Conservation (phyloP, 2,797 vertebrate species). For the Enteromius trimaculatus region DNA sequence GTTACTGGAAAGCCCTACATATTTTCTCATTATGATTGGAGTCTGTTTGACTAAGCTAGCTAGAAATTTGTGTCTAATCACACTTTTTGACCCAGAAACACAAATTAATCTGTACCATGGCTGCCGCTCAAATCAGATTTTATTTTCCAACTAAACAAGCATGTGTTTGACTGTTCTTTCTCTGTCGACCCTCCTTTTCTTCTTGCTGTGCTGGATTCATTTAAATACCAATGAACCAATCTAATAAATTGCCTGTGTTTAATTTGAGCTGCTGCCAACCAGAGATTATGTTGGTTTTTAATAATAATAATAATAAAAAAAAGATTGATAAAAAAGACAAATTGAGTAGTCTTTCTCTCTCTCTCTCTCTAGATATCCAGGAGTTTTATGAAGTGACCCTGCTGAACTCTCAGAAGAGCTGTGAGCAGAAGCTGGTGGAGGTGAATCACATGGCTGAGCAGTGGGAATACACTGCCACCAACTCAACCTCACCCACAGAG, state of each 20-base stretch:
- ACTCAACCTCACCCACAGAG: constrained; percentile 59
- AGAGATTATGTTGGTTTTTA: constrained; percentile 52
- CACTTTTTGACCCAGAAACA: constrained; percentile 47
- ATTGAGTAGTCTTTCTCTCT: background rate
- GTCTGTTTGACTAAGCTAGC: background rate
- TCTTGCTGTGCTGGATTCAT: constrained; percentile 13
- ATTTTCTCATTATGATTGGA: constrained; percentile 16
- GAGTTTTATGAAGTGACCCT: constrained; percentile 96
- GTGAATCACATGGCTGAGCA: constrained; percentile 87
- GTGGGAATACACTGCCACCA: constrained; percentile 84
- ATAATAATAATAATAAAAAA: constrained; percentile 26
- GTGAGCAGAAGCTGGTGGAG: constrained; percentile 90
- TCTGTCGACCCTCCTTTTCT: background rate
- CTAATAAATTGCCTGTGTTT: constrained; percentile 56
- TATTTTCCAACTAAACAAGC: background rate
- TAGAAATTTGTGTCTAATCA: constrained; percentile 41
- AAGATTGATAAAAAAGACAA: background rate
- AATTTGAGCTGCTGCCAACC: constrained; percentile 46
- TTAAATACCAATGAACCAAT: constrained; percentile 52
- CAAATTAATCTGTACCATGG: constrained; percentile 43
- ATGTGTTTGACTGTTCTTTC: background rate
- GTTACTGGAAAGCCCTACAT: constrained; percentile 8
- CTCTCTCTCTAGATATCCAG: constrained; percentile 85
- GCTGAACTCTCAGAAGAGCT: constrained; percentile 90
- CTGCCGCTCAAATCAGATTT: constrained; percentile 40